Conservation (phyloP, 2,797 vertebrate species). For the Potorous gilbertii region DNA sequence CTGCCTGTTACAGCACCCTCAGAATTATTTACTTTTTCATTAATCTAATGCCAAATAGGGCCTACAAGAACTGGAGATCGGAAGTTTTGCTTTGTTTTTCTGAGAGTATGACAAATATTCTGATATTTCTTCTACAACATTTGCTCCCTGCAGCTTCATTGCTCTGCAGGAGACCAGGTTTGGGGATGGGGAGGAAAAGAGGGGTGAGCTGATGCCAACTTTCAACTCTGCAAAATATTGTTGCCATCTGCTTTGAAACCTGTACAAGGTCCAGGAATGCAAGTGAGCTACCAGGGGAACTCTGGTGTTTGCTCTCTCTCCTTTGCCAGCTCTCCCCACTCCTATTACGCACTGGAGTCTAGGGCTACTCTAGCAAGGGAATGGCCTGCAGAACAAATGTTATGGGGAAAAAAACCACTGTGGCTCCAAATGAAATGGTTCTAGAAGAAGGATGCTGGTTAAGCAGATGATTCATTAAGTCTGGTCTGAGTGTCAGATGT, state of each 20-base stretch:
- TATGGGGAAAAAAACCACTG: conserved; percentile 25
- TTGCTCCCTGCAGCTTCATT: not conserved
- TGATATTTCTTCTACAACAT: not conserved
- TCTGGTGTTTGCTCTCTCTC: not conserved
- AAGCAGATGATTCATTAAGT: conserved; percentile 73
- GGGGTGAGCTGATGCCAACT: not conserved
- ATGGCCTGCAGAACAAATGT: conserved; percentile 75
- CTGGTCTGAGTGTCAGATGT: conserved; percentile 80
- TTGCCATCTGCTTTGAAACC: not conserved
- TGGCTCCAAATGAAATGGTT: conserved; percentile 63
- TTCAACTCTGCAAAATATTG: not conserved
- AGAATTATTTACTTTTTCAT: conserved; percentile 45
- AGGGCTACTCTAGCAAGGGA: conserved; percentile 68
- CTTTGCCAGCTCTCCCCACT: not conserved
- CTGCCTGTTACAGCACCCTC: conserved; percentile 43
- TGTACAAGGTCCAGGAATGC: not conserved
- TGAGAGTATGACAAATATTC: not conserved
- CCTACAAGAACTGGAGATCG: not conserved
- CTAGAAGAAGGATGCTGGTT: conserved; percentile 63
- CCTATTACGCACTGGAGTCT: not conserved
- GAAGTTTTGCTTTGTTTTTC: not conserved
- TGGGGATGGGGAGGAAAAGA: not conserved
- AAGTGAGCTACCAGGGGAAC: not conserved
- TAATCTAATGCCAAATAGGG: conserved; percentile 35
- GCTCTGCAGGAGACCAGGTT: not conserved